phyloP scores from a whole-genome alignment of 1,140 invertebrate species.

The Aphaenogaster floridana region DNA sequence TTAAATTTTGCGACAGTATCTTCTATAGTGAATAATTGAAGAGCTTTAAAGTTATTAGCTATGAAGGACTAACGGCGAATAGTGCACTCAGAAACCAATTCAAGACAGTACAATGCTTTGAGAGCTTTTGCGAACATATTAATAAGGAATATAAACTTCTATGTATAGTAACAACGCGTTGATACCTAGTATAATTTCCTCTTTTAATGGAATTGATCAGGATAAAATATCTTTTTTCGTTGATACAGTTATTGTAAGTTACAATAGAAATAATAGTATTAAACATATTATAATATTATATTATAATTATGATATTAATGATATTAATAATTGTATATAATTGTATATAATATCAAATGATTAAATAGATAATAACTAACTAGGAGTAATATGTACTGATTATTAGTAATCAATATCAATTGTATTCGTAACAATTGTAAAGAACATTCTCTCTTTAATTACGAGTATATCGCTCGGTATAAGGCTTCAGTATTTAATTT shows the following conservation, averaged over 20 bases:
- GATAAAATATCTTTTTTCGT: background rate
- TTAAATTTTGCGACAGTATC: constrained; percentile 13
- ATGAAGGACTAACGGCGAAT: constrained; percentile 16
- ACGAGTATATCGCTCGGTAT: background rate
- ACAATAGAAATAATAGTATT: background rate
- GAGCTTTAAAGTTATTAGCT: constrained; percentile 42
- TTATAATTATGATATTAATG: background rate
- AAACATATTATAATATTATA: background rate
- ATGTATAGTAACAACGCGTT: background rate
- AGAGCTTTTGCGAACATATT: constrained; percentile 18
- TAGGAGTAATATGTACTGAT: background rate
- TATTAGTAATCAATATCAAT: constrained; percentile 29
- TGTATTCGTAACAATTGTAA: constrained; percentile 2
- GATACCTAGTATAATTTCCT: background rate
- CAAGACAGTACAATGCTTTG: constrained; percentile 4
- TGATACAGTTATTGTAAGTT: background rate
- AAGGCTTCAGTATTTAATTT: background rate
- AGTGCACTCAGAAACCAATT: background rate
- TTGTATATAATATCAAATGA: constrained; percentile 1
- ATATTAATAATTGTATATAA: constrained; percentile 33
- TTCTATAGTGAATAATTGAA: constrained; percentile 13
- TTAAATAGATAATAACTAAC: constrained; percentile 26
- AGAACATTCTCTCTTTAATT: background rate
- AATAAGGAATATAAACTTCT: constrained; percentile 30
- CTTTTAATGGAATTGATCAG: constrained; percentile 31